These are phyloP conservation scores for Dendrolimus houi DNA, from an alignment of 2,888 invertebrate genomes.

Conservation along the genomic window DNA sequence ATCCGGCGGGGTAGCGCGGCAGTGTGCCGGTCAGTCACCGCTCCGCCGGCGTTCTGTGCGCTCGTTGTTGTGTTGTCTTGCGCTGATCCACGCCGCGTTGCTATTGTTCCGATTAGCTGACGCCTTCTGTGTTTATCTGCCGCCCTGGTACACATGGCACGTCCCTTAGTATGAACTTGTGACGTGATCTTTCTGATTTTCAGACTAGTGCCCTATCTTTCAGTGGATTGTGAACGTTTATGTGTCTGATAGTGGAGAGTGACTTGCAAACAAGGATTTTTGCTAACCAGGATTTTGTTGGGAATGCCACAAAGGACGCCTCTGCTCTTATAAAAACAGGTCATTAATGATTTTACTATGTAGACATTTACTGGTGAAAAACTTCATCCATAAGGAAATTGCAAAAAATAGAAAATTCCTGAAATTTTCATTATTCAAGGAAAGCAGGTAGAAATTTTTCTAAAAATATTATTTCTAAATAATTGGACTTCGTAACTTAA, in stretches of 20 bases:
- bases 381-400: no score
- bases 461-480: no score
- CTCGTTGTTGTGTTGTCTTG: slow-evolving; percentile 39
- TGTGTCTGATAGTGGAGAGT: slow-evolving; percentile 57
- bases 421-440: no score
- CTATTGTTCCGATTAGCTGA: slow-evolving; percentile 41
- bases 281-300: slow-evolving; percentile 43
- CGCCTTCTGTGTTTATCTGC: slow-evolving; percentile 53
- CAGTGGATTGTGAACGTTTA: slow-evolving; percentile 61
- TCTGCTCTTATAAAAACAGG: slow-evolving; percentile 39
- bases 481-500: no score
- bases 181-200: slow-evolving; percentile 46
- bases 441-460: no score
- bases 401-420: no score
- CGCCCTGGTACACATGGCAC: slow-evolving; percentile 45
- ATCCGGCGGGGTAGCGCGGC: slow-evolving; percentile 66
- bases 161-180: slow-evolving; percentile 48
- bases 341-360: slow-evolving; percentile 12
- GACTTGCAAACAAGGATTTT: slow-evolving; percentile 51
- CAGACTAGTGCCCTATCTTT: slow-evolving; percentile 33
- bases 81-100: slow-evolving; percentile 28
- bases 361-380: no score
- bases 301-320: slow-evolving; percentile 34
- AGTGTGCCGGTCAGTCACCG: slow-evolving; percentile 75
- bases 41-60: slow-evolving; percentile 64